phyloP scores from a whole-genome alignment of 2,113 vertebrate genomes.

The Mus musculus region GRCm39 chr11:114475001-114475500 shows the following conservation, averaged over 20 bases:
- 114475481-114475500: constrained; percentile 97
- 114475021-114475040: neutral
- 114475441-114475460: constrained; percentile 90
- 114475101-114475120: neutral
- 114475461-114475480: constrained; percentile 93
- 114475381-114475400: constrained; percentile 76
- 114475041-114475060: accelerated
- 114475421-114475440: constrained; percentile 90
- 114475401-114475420: constrained; percentile 87
- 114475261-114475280: neutral
- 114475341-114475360: neutral
- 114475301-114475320: neutral
- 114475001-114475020: accelerated
- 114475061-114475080: neutral
- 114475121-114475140: neutral
- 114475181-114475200: constrained; percentile 17
- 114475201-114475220: constrained; percentile 39
- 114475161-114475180: neutral
- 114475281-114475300: neutral
- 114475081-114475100: neutral
- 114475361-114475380: neutral
- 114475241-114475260: neutral
- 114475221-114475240: neutral
- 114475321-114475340: neutral
- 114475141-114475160: neutral